phyloP scores from a whole-genome alignment of 2,888 invertebrate species.

The Cheilosia variabilis region DNA sequence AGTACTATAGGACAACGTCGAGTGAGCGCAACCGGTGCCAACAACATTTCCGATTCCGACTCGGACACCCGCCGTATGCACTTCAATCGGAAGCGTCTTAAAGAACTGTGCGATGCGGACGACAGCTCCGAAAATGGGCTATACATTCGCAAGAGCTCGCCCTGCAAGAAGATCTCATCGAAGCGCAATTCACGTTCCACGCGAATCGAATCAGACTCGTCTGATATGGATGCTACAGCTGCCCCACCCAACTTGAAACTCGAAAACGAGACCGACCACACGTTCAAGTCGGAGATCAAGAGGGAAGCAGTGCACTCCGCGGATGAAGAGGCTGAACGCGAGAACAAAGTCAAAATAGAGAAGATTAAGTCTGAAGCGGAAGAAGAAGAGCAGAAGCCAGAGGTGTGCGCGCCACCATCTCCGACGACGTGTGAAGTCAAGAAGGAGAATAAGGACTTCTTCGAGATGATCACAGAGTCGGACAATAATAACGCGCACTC shows the following conservation, averaged over 20 bases:
- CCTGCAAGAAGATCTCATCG: slow-evolving; percentile 85
- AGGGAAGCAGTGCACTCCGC: slow-evolving; percentile 85
- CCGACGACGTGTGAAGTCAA: slow-evolving; percentile 78
- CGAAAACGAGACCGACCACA: slow-evolving; percentile 78
- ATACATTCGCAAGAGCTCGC: slow-evolving; percentile 81
- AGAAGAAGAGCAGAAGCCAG: slow-evolving; percentile 53
- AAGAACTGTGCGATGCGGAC: slow-evolving; percentile 84
- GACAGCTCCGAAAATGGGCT: slow-evolving; percentile 82
- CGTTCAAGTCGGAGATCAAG: slow-evolving; percentile 86
- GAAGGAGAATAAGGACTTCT: slow-evolving; percentile 80
- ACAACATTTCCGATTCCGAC: slow-evolving; percentile 82
- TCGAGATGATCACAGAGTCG: slow-evolving; percentile 76
- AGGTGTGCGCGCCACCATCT: slow-evolving; percentile 30
- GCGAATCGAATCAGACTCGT: slow-evolving; percentile 91
- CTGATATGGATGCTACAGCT: slow-evolving; percentile 84
- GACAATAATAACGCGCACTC: slow-evolving; percentile 75
- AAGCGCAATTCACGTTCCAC: slow-evolving; percentile 88
- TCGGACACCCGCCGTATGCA: slow-evolving; percentile 84
- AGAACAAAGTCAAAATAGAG: slow-evolving; percentile 62
- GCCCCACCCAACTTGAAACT: slow-evolving; percentile 33
- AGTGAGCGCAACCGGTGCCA: slow-evolving; percentile 77
- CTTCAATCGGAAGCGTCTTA: slow-evolving; percentile 84
- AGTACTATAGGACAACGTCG: slow-evolving; percentile 51
- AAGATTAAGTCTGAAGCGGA: slow-evolving; percentile 65
- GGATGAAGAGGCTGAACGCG: slow-evolving; percentile 79